Evolutionary conservation across 2,797 vertebrate species (phyloP).

Genomic region (Capromys pilorides): DNA sequence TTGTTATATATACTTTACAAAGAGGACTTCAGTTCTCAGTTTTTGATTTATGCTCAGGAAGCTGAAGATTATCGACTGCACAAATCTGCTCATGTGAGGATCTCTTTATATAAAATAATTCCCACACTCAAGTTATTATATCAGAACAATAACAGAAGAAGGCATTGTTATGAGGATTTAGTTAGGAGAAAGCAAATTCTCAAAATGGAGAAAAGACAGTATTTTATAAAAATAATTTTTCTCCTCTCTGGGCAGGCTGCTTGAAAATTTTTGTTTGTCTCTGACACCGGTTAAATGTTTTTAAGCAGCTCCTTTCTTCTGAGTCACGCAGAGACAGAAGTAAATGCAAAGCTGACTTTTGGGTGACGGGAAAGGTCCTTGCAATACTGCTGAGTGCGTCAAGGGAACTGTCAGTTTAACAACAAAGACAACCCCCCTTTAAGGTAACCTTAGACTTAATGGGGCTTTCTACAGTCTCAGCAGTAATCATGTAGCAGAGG

Average conservation of each 20-base stretch:
- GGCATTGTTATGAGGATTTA: slow-evolving; percentile 28
- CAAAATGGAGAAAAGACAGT: neutral
- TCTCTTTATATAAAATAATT: slow-evolving; percentile 36
- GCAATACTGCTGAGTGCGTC: neutral
- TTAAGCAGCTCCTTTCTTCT: slow-evolving; percentile 24
- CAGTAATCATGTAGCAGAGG: slow-evolving; percentile 5
- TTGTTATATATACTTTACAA: slow-evolving; percentile 31
- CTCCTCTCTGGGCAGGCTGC: slow-evolving; percentile 7
- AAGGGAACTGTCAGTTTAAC: slow-evolving; percentile 29
- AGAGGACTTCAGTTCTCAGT: slow-evolving; percentile 40
- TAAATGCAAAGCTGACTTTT: slow-evolving; percentile 33
- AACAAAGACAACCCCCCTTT: slow-evolving; percentile 12
- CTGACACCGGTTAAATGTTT: slow-evolving; percentile 7
- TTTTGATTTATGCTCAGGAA: slow-evolving; percentile 19
- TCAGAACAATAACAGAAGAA: slow-evolving; percentile 2
- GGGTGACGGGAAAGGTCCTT: neutral
- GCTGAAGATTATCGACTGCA: slow-evolving; percentile 12
- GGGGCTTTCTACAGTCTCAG: slow-evolving; percentile 21
- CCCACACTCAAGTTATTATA: neutral
- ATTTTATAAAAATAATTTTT: slow-evolving; percentile 57
- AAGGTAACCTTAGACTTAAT: slow-evolving; percentile 56
- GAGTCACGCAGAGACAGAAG: neutral
- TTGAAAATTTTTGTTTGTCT: slow-evolving; percentile 41
- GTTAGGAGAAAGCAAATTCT: slow-evolving; percentile 31
- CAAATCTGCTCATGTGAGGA: slow-evolving; percentile 18